Evolutionary conservation across 2,113 vertebrate genomes (phyloP), one percentile per base, ranked within the genome.

Genomic region (Lates calcarifer): DNA sequence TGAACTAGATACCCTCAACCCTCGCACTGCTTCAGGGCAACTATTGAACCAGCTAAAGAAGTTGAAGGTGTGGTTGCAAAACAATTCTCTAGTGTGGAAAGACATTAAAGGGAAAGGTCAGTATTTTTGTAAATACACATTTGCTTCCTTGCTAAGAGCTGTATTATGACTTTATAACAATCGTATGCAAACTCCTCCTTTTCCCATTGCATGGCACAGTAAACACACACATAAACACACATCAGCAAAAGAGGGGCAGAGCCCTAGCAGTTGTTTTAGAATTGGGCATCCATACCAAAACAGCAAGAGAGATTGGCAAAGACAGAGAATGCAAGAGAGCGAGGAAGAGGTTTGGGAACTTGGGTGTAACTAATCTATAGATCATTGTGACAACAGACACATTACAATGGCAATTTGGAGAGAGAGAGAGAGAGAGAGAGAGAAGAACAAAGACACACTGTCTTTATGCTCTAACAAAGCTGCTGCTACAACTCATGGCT

Each of bases 341-440:
- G 31, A 11, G 51, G 20, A 22, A 29, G n/a, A 10, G 22, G 70
- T 64, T 29, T 53, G 66, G 74, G 45, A 17, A 35, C 33, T 69
- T 60, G 77, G 74, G 75, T 24, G 66, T 73, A 62, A 77, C 88
- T 82, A 85, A 90, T 89, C 87, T 77, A 82, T 62, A 76, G 64
- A 84, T 85, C 7, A 11, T 83, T 72, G 82, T 71, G 81, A 83
- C 85, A 77, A 82, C 78, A 39, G 64, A 57, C 74, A 71, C 74
- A 67, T 28, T 80, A 74, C 22, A 73, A 70, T 22, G 5, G 37
- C 4, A 62, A 64, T 72, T 49, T 68, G n/a, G 0, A 43, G 18
- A 56, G 68, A 17, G 9, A 49, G 28, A 43, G 0, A 43, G 18
- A 56, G 68, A 17, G 9, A 49, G 28, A 43, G 55, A 26, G 65